Conservation (phyloP, 2,113 vertebrate species). For the Zosterops hypoxanthus region DNA sequence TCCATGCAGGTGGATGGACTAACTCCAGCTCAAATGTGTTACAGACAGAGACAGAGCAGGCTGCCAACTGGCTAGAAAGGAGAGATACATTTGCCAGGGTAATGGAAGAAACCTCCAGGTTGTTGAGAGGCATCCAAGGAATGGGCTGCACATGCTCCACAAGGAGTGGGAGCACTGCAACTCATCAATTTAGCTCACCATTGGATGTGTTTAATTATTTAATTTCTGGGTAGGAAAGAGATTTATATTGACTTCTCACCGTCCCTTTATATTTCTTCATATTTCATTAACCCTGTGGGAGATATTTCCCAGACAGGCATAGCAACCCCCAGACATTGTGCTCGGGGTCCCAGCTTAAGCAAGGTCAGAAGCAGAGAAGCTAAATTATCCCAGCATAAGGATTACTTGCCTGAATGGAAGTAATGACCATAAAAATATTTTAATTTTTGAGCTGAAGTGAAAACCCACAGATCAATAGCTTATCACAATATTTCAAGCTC, state of each 20-base stretch:
- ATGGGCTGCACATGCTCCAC: neutral
- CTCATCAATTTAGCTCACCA: neutral
- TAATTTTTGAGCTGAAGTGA: neutral
- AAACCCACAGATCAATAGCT: neutral
- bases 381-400: neutral
- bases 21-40: neutral
- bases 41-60: neutral
- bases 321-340: neutral
- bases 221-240: neutral
- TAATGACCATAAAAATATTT: neutral
- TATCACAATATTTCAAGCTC: neutral
- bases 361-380: neutral
- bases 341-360: neutral
- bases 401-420: neutral
- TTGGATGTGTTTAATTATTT: neutral
- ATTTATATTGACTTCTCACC: neutral
- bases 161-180: neutral
- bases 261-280: neutral
- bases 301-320: fast-evolving
- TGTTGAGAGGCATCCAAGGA: neutral
- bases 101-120: neutral
- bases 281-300: fast-evolving
- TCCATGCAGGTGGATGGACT: neutral
- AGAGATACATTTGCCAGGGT: neutral
- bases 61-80: neutral